Evolutionary conservation across 1,140 invertebrate genomes (phyloP), one percentile per base, ranked within the genome.

Genomic region (Philotrypesis tridentata): DNA sequence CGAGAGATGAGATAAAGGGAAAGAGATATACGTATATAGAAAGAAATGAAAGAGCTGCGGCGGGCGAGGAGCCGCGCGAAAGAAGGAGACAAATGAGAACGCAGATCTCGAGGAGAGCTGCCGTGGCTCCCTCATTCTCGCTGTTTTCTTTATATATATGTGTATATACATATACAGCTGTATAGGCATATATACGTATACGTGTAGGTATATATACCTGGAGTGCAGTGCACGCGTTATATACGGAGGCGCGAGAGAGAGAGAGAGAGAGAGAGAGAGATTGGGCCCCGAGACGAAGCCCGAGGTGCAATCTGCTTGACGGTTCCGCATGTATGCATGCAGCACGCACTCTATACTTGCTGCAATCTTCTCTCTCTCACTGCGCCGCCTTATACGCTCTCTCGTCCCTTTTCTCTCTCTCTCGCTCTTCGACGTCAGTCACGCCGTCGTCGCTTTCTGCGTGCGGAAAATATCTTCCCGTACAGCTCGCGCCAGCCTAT

Each of bases 81-180:
- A 33, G 48, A 81, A 81, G 78, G 82, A 79, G 65, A 83, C 72
- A 78, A 79, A 79, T 75, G 84, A 82, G 78, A 82, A 75, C 68
- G 72, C 78, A 70, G 82, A 83, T 83, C 72, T 76, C 72, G 40
- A 75, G 48, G 77, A 61, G 71, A 40, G 55, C 33, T n/a, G 60
- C 40, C 60, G 67, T 8, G 68, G 63, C 33, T 76, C 43, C 40
- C 65, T 61, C 61, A 37, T 37, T 55, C 60, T 61, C 61, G 67
- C 77, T 55, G 65, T 65, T 70, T 79, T 65, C 43, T 79, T 70
- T 65, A 71, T 55, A n/a, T 14, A 43, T 14, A 14, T 11, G 40
- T 11, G 40, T n/a, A 43, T 43, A 4, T 17, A 43, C 0, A 43
- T 14, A 43, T 8, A 43, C 12, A 43, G n/a, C n/a, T n/a, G n/a